phyloP scores from a whole-genome alignment of 2,888 invertebrate genomes.

The Torymus auratus region DNA sequence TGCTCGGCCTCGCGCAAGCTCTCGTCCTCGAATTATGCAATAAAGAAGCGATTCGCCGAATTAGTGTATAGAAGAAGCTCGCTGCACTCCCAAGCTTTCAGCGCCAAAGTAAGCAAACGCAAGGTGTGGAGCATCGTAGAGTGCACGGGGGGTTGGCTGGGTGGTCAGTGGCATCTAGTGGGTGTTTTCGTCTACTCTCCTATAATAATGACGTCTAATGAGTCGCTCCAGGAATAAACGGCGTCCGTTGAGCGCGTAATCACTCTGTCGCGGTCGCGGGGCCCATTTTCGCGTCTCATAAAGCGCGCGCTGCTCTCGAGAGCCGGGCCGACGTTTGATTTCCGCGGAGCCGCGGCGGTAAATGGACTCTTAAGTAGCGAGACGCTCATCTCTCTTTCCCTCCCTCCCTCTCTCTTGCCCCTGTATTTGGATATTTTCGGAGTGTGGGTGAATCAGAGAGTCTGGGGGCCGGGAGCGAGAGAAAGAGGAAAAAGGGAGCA shows the following conservation, averaged over 20 bases:
- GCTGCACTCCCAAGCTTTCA: neutral
- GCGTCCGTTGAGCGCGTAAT: conserved; percentile 52
- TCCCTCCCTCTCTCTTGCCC: neutral
- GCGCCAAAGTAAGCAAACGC: conserved; percentile 55
- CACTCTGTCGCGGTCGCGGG: conserved; percentile 29
- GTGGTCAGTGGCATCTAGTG: neutral
- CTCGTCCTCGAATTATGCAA: conserved; percentile 12
- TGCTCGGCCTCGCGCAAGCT: neutral
- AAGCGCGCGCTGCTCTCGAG: conserved; percentile 23
- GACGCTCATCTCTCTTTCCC: conserved; percentile 16
- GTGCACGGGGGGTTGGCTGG: too few species aligned
- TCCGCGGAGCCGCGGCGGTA: conserved; percentile 54
- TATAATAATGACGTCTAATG: conserved; percentile 57
- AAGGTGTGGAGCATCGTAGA: neutral
- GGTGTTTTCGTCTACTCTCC: conserved; percentile 1
- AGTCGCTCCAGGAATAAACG: conserved; percentile 51
- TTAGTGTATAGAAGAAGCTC: neutral
- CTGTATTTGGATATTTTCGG: conserved; percentile 71
- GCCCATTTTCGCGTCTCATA: conserved; percentile 55
- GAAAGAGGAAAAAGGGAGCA: conserved; percentile 9
- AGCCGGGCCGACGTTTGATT: conserved; percentile 48
- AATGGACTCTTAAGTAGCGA: conserved; percentile 63
- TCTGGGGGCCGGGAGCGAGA: conserved; percentile 5
- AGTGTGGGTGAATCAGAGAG: conserved; percentile 74
- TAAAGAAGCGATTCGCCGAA: conserved; percentile 28